Evolutionary conservation across 2,113 vertebrate species (phyloP).

Genomic region (Chionis minor): DNA sequence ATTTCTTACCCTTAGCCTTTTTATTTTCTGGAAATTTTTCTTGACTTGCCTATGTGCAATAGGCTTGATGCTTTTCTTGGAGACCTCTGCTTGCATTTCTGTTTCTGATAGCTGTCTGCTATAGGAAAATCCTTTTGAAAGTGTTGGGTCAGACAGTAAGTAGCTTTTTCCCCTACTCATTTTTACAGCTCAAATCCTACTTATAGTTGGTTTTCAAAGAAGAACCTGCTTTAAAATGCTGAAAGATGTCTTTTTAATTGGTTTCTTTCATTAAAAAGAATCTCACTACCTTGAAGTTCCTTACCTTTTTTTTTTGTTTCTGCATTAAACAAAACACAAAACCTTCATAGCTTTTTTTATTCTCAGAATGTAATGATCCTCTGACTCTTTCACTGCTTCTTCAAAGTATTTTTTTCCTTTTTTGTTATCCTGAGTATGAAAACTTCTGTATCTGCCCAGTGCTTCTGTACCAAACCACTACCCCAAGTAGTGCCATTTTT

Average conservation of each 20-base stretch:
- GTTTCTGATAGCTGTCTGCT: not conserved
- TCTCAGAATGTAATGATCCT: not conserved
- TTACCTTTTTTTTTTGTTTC: not conserved
- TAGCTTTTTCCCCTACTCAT: not conserved
- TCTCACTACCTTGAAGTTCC: not conserved
- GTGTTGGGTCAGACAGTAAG: not conserved
- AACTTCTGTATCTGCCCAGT: not conserved
- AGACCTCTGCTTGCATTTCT: not conserved
- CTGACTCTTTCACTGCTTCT: not conserved
- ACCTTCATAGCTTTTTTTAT: not conserved
- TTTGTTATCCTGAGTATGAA: not conserved
- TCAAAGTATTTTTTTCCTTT: not conserved
- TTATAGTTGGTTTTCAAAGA: not conserved
- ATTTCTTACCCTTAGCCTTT: not conserved
- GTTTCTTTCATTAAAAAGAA: not conserved
- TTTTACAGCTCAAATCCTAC: not conserved
- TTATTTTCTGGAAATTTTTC: not conserved
- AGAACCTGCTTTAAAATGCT: not conserved
- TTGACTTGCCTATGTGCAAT: not conserved
- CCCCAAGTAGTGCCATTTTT: slow-evolving; percentile 17
- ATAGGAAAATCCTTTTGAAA: not conserved
- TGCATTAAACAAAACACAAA: not conserved
- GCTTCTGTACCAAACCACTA: not conserved
- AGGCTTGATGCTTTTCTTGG: not conserved
- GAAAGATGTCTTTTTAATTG: not conserved